A percentile compares a stretch with the other conserved stretches of the same genome.
phyloP scores from a whole-genome alignment of 2,113 vertebrate genomes.

The Callocephalon fimbriatum region DNA sequence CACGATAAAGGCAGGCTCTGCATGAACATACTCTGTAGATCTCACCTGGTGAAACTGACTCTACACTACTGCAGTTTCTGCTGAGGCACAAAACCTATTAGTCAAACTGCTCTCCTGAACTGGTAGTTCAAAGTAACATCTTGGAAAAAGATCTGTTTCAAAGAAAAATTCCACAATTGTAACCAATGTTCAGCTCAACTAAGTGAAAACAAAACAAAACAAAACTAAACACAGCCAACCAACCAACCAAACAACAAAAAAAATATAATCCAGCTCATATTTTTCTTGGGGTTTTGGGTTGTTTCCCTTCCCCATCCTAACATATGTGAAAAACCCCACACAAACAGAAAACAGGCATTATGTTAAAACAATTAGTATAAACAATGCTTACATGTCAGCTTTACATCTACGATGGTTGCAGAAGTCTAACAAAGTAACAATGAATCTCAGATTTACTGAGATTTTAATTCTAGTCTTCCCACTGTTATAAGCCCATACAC shows the following conservation, averaged over 20 bases:
- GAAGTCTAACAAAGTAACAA: not conserved
- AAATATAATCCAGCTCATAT: rapidly evolving
- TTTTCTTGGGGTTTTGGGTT: not conserved
- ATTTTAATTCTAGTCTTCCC: not conserved
- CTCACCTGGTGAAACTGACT: not conserved
- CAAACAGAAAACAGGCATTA: not conserved
- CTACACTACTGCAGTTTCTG: not conserved
- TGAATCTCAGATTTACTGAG: not conserved
- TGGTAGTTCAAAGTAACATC: not conserved
- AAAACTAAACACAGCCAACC: not conserved
- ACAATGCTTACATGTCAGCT: not conserved
- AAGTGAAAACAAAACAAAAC: not conserved
- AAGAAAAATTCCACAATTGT: not conserved
- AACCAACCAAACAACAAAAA: too few relatives aligned
- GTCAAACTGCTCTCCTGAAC: not conserved
- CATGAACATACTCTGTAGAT: not conserved
- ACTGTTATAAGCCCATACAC: not conserved
- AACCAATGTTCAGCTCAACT: not conserved
- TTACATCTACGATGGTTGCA: not conserved
- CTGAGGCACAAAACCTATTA: not conserved
- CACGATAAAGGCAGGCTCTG: not conserved
- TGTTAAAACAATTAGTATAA: not conserved
- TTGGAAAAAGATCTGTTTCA: not conserved
- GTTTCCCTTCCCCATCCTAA: not conserved
- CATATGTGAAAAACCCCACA: not conserved